Base-by-base conservation (phyloP, 2,888 invertebrate genomes). In the Peribatodes rhomboidaria region DNA sequence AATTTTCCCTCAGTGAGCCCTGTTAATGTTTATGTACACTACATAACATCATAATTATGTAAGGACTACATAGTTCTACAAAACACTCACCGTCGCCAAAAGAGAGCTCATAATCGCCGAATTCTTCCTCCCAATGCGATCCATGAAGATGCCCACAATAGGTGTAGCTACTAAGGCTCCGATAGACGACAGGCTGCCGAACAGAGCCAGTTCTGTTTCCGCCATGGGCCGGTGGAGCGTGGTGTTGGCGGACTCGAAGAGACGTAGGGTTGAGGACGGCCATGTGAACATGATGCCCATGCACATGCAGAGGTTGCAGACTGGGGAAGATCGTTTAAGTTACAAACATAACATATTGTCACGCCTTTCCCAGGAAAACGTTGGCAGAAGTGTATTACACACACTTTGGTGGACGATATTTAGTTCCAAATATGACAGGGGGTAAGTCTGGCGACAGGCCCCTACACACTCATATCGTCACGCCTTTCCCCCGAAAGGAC, bases 211-310 rank as follows among this genome's bases (percentile, higher is more conserved):
- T 52, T 90, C 90, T 0, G 79, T 61, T 4, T 82, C 78, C 0
- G 71, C 69, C 89, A 90, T 89, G 0, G 88, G 84, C 4, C 90
- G 75, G 52, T 86, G 71, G 0, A 90, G 76, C 0, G 88, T 84
- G 1, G 89, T 89, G 70, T 84, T 85, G 0, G 69, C 65, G 0
- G 88, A 87, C 11, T 75, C 77, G 76, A 90, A 90, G 22, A 88
- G 82, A 0, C 72, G 71, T 1, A 87, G 68, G 0, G 85, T 87
- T 0, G 85, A 85, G 0, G 89, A 88, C 0, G 90, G 90, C 88
- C 89, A 90, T 0, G 87, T 78, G 63, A 79, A 84, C 67, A 86
- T 79, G 1, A 90, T 54, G 0, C 89, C 89, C 74, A 87, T 76
- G 7, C 78, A 83, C 41, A 81, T 58, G 62, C 84, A 84, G 18